These are phyloP conservation scores for Adoxophyes honmai DNA, from an alignment of 1,140 invertebrate species.

Conservation along the genomic window DNA sequence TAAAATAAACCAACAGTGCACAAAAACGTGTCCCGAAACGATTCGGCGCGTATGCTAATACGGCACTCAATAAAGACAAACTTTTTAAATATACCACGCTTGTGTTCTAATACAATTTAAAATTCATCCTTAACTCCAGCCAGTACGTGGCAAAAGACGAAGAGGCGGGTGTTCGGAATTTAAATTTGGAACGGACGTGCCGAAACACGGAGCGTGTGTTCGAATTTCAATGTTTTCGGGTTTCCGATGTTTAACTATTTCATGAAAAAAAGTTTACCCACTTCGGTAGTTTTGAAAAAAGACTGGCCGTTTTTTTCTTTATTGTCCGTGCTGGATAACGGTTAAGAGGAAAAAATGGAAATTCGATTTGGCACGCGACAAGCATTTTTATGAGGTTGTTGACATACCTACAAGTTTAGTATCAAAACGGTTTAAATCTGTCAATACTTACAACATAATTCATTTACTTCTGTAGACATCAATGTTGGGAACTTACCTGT, in stretches of 20 bases:
- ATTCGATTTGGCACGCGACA: no score
- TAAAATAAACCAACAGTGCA: no score
- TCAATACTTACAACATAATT: background rate
- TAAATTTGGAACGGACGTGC: slow-evolving; percentile 57
- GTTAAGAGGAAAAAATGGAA: no score
- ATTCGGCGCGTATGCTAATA: no score
- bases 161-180: slow-evolving; percentile 57
- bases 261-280: slow-evolving; percentile 29
- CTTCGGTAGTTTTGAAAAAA: background rate
- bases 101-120: slow-evolving; percentile 38
- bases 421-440: background rate
- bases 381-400: no score
- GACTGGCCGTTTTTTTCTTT: no score
- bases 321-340: no score
- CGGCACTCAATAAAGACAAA: no score
- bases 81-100: slow-evolving; percentile 4
- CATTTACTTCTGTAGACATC: background rate
- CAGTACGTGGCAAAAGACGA: slow-evolving; percentile 49
- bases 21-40: no score
- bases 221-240: slow-evolving; percentile 53
- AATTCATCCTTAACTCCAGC: slow-evolving; percentile 51
- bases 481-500: slow-evolving; percentile 6
- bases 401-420: no score
- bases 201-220: slow-evolving; percentile 40
- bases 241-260: slow-evolving; percentile 44